Conservation (phyloP, 2,888 invertebrate genomes). For the Sussaba pulchella region DNA sequence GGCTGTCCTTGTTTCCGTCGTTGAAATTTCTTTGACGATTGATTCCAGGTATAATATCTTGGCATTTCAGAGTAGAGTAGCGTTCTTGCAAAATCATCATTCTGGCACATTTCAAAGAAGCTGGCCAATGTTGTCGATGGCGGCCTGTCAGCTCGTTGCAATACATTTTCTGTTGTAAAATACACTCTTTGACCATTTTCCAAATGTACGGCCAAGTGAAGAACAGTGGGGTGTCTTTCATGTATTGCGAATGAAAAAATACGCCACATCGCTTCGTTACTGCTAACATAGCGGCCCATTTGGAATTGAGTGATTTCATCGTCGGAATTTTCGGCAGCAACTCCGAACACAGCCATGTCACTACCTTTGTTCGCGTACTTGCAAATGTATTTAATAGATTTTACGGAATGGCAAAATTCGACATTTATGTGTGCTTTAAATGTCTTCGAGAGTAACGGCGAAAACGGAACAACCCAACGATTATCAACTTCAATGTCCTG, state of each 20-base stretch:
- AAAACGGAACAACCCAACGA: constrained; percentile 13
- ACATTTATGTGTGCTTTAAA: constrained; percentile 69
- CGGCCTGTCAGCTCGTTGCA: constrained; percentile 7
- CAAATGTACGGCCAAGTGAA: constrained; percentile 61
- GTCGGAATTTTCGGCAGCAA: no score
- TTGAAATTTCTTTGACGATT: not conserved
- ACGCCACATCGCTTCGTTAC: no score
- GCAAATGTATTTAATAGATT: constrained; percentile 56
- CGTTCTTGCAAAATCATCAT: not conserved
- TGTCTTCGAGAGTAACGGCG: constrained; percentile 73
- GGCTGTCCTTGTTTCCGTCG: constrained; percentile 2
- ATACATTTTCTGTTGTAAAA: constrained; percentile 22
- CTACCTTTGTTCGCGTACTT: constrained; percentile 78
- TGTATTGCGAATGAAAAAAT: not conserved
- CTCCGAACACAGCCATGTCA: constrained; percentile 54
- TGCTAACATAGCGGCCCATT: no score
- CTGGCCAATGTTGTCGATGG: not conserved
- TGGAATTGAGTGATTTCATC: no score
- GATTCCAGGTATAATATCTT: constrained; percentile 3
- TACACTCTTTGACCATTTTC: constrained; percentile 74
- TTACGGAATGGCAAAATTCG: constrained; percentile 31
- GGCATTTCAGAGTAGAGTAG: not conserved
- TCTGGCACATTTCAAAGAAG: not conserved
- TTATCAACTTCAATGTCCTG: constrained; percentile 30
- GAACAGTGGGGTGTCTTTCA: constrained; percentile 11